These are phyloP conservation scores for Falco novaeseelandiae DNA, from an alignment of 2,797 vertebrate species.

Conservation along the genomic window DNA sequence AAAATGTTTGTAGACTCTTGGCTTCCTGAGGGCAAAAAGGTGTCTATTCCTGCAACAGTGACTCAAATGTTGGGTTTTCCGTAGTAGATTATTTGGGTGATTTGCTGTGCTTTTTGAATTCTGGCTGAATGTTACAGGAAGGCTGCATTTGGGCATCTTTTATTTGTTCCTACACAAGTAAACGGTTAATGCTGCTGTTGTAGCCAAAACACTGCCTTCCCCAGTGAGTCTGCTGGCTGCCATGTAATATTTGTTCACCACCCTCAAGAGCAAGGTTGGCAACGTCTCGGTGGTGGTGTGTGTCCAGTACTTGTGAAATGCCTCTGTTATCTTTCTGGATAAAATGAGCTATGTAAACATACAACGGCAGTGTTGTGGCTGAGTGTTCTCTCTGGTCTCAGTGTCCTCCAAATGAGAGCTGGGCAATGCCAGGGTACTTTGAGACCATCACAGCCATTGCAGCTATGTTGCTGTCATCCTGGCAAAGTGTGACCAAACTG, in stretches of 20 bases:
- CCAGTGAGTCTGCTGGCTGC: not conserved
- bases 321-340: slow-evolving; percentile 18
- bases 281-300: not conserved
- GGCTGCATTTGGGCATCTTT: not conserved
- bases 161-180: not conserved
- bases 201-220: not conserved
- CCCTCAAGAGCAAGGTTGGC: not conserved
- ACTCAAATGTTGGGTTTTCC: not conserved
- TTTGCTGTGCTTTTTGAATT: not conserved
- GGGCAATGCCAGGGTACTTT: not conserved
- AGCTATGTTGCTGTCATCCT: not conserved
- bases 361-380: not conserved
- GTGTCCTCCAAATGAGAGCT: not conserved
- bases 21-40: not conserved
- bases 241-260: not conserved
- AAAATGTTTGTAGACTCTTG: not conserved
- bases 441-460: not conserved
- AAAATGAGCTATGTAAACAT: slow-evolving; percentile 3
- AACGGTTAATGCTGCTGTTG: not conserved
- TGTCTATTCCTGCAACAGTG: not conserved
- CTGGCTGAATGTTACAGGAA: not conserved
- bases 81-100: not conserved
- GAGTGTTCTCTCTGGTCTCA: not conserved
- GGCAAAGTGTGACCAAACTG: not conserved
- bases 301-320: slow-evolving; percentile 41